Evolutionary conservation across 2,113 vertebrate genomes (phyloP).

Genomic region (Crotalus horridus): DNA sequence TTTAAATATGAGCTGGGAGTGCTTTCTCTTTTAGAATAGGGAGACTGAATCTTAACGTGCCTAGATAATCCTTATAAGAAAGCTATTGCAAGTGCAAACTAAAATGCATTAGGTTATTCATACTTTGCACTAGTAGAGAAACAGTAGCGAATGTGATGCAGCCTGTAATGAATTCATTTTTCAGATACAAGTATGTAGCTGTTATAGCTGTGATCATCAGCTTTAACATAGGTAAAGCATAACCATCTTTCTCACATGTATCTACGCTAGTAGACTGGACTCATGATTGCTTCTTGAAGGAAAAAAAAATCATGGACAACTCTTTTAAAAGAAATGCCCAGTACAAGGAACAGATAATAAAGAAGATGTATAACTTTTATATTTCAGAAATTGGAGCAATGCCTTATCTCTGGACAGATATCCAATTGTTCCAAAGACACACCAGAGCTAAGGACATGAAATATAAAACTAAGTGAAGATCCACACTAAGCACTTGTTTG

Average conservation of each 20-base stretch:
- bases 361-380: not conserved
- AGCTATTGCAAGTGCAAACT: not conserved
- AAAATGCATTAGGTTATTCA: not conserved
- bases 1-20: not conserved
- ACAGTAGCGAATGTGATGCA: not conserved
- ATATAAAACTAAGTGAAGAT: not conserved
- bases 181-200: not conserved
- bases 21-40: not conserved
- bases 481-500: fast-evolving
- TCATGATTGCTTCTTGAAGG: not conserved
- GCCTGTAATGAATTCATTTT: not conserved
- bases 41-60: not conserved
- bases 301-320: not conserved
- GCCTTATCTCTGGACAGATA: conserved; percentile 7
- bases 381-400: not conserved
- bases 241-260: not conserved
- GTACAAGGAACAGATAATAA: not conserved
- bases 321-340: not conserved
- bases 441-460: not conserved
- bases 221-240: not conserved
- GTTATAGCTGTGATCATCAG: not conserved
- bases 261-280: not conserved
- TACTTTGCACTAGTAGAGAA: not conserved
- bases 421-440: not conserved
- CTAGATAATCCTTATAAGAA: not conserved